Percentiles rank a stretch among this genome's conserved stretches.
phyloP scores from a whole-genome alignment of 1,140 invertebrate species.

The Drosophila equinoxialis region DNA sequence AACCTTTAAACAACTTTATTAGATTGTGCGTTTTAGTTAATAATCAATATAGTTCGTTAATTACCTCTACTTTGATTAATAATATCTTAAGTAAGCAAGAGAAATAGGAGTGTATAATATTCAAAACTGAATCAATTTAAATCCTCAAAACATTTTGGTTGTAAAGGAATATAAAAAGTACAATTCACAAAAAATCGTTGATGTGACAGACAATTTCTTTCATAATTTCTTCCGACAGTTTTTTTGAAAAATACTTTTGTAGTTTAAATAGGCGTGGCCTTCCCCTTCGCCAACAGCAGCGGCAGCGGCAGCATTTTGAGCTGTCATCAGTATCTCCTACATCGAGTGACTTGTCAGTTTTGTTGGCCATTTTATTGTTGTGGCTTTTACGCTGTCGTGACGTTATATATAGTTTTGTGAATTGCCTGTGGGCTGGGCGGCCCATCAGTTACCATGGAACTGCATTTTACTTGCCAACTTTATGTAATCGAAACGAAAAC shows the following conservation, averaged over 20 bases:
- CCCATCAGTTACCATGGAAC: slow-evolving; percentile 15
- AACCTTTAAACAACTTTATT: too few species aligned
- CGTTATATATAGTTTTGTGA: background rate
- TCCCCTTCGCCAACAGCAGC: background rate
- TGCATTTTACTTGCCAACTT: slow-evolving; percentile 25
- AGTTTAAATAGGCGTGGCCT: slow-evolving; percentile 7
- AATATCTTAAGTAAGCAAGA: background rate
- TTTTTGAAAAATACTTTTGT: background rate
- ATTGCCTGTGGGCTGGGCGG: slow-evolving; percentile 32
- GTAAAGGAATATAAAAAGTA: background rate
- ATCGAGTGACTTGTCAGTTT: slow-evolving; percentile 18
- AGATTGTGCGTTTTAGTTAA: too few species aligned
- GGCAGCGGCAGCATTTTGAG: background rate
- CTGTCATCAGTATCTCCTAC: slow-evolving; percentile 11
- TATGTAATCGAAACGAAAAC: slow-evolving; percentile 39
- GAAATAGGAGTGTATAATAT: too few species aligned
- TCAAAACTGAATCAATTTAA: too few species aligned
- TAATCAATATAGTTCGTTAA: background rate
- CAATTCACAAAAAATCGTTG: background rate
- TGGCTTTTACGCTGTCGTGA: slow-evolving; percentile 7
- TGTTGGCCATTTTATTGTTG: slow-evolving; percentile 8
- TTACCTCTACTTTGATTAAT: background rate
- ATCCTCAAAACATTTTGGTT: background rate
- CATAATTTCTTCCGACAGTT: background rate
- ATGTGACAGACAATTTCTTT: slow-evolving; percentile 2